Conservation (phyloP, 2,888 invertebrate species). For the Lepidochitona cinerea region DNA sequence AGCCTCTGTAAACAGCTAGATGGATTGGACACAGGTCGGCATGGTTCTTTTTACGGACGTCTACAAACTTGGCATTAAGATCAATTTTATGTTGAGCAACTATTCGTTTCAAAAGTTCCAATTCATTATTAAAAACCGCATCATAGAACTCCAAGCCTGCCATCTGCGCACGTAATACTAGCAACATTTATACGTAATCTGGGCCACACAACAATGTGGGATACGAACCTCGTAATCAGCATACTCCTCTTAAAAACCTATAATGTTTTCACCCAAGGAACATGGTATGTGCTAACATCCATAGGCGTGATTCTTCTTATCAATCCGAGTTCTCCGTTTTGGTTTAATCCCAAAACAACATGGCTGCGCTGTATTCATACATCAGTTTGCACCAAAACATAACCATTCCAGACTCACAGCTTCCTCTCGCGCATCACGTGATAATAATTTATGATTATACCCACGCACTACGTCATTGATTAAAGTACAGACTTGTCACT, state of each 20-base stretch:
- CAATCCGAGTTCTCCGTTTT: no score
- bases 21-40: constrained; percentile 69
- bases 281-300: no score
- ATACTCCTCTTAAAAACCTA: no score
- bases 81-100: constrained; percentile 69
- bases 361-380: no score
- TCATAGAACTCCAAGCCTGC: constrained; percentile 69
- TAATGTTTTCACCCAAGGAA: no score
- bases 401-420: not conserved
- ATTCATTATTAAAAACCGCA: constrained; percentile 69
- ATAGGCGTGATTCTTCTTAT: no score
- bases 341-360: not conserved
- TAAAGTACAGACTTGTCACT: not conserved
- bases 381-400: no score
- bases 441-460: constrained; percentile 2
- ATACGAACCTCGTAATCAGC: not conserved
- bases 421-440: not conserved
- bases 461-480: not conserved
- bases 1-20: constrained; percentile 67
- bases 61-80: constrained; percentile 67
- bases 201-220: not conserved
- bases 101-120: constrained; percentile 62
- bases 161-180: constrained; percentile 52
- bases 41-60: constrained; percentile 69
- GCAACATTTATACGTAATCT: constrained; percentile 43